Conservation (phyloP, 2,888 invertebrate genomes). For the Hipparchia semele region DNA sequence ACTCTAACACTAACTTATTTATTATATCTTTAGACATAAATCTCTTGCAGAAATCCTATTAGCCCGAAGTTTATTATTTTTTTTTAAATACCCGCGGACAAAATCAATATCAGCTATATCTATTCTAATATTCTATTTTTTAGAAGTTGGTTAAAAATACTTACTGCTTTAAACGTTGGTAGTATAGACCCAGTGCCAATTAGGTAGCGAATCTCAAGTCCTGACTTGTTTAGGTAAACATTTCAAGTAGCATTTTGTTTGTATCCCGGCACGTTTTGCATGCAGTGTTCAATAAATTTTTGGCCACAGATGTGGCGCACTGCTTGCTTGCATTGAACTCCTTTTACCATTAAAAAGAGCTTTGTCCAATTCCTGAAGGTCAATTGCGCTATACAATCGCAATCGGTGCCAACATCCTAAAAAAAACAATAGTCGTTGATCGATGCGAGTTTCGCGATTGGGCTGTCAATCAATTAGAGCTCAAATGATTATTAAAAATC, state of each 20-base stretch:
- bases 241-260: conserved; percentile 4
- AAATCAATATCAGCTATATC: no score
- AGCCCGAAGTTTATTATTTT: no score
- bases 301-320: conserved; percentile 21
- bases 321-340: conserved; percentile 25
- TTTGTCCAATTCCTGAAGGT: background rate
- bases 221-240: background rate
- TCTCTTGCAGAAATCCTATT: no score
- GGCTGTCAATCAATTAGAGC: no score
- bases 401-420: background rate
- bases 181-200: background rate
- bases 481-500: no score
- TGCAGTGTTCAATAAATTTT: conserved; percentile 25
- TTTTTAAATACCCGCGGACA: no score
- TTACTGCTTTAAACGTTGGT: no score
- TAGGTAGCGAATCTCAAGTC: background rate
- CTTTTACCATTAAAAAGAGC: conserved; percentile 23
- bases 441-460: background rate
- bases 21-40: no score
- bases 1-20: no score
- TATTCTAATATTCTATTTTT: no score
- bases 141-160: no score
- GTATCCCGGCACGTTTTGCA: background rate
- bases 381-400: background rate
- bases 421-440: background rate